Evolutionary conservation across 2,113 vertebrate species (phyloP).

Genomic region (Ardeotis arabs): DNA sequence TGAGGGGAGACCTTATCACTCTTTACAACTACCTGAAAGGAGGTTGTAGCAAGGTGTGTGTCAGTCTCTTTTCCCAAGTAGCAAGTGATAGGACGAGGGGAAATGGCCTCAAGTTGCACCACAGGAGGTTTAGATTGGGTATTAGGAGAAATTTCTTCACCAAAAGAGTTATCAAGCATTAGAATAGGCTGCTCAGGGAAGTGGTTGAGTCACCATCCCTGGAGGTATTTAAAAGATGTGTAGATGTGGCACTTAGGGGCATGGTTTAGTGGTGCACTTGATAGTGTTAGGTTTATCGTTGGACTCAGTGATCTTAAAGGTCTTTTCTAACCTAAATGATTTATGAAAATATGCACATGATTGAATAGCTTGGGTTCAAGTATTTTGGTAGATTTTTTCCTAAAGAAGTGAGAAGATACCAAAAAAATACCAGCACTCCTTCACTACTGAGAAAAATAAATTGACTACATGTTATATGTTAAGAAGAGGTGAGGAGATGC

Average conservation of each 20-base stretch:
- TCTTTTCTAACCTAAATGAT: not conserved
- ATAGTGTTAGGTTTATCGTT: not conserved
- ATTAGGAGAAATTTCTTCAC: not conserved
- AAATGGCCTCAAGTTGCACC: not conserved
- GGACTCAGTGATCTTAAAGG: not conserved
- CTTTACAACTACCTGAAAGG: too few relatives aligned
- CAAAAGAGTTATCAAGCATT: not conserved
- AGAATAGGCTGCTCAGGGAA: not conserved
- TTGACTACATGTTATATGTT: not conserved
- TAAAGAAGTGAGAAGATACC: not conserved
- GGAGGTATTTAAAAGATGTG: not conserved
- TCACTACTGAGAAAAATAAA: not conserved
- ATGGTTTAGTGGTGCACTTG: not conserved
- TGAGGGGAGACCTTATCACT: not conserved
- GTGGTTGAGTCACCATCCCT: not conserved
- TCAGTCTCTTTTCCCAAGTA: too few relatives aligned
- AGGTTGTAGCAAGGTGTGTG: too few relatives aligned
- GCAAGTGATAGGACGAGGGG: not conserved
- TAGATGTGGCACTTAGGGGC: too few relatives aligned
- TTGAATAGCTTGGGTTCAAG: not conserved
- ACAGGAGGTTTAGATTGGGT: not conserved
- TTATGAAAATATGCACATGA: not conserved
- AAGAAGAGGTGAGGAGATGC: not conserved
- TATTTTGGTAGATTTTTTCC: not conserved
- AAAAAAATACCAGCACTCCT: not conserved